A percentile compares a stretch with the other conserved stretches of the same genome.
These are phyloP conservation scores for Watsonalla cultraria DNA, from an alignment of 2,888 invertebrate genomes.

Conservation along the genomic window DNA sequence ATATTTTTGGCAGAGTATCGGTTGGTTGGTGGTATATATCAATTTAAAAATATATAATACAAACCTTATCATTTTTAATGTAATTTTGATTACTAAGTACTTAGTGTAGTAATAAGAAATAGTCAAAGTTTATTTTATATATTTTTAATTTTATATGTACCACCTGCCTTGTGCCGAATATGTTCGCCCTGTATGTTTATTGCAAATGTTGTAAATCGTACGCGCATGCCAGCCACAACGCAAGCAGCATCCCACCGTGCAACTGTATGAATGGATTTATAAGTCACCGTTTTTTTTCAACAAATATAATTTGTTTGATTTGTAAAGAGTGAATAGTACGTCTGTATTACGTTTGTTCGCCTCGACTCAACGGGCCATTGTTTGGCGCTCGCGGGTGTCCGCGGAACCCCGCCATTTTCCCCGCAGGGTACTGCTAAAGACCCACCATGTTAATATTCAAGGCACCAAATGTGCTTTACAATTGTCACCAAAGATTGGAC, in stretches of 20 bases:
- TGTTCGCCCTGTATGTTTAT: too few relatives aligned
- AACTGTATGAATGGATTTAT: constrained; percentile 38
- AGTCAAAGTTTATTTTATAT: too few relatives aligned
- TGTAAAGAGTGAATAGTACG: constrained; percentile 68
- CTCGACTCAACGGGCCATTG: constrained; percentile 50
- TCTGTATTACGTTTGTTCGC: constrained; percentile 46
- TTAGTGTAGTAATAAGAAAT: too few relatives aligned
- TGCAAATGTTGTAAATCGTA: neutral
- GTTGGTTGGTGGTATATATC: too few relatives aligned
- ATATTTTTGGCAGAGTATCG: too few relatives aligned
- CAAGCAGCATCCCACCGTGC: neutral
- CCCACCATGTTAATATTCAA: constrained; percentile 63
- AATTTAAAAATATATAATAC: too few relatives aligned
- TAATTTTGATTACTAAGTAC: too few relatives aligned
- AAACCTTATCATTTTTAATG: too few relatives aligned
- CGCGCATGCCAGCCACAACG: neutral
- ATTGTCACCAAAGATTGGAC: constrained; percentile 48
- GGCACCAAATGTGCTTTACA: constrained; percentile 61
- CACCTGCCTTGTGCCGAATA: too few relatives aligned
- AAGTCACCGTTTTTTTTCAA: constrained; percentile 53
- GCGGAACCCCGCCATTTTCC: constrained; percentile 68
- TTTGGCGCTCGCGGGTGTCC: constrained; percentile 67
- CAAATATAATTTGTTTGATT: constrained; percentile 76
- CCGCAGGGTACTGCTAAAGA: constrained; percentile 71
- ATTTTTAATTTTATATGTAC: too few relatives aligned